Percentiles rank a stretch among this genome's conserved stretches.
phyloP scores from a whole-genome alignment of 2,797 vertebrate species.

The Melanitta fusca region DNA sequence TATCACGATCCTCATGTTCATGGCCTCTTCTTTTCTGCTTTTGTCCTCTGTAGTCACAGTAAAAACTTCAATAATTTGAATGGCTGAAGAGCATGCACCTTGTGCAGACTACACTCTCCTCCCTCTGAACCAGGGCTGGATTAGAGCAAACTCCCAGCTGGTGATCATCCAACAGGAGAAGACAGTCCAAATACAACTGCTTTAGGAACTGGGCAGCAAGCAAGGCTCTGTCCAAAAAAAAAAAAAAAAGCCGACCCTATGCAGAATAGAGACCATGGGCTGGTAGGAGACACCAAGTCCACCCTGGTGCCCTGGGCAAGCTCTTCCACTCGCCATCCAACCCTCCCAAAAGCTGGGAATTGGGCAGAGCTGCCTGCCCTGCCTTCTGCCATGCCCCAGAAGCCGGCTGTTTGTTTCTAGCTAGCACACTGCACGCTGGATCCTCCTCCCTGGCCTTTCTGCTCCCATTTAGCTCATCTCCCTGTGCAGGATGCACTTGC shows the following conservation, averaged over 20 bases:
- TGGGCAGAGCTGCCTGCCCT: neutral
- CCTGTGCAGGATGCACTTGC: neutral
- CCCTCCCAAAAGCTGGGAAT: neutral
- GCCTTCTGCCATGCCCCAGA: neutral
- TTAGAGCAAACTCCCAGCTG: neutral
- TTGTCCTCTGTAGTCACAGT: neutral
- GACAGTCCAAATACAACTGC: neutral
- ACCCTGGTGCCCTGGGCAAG: neutral
- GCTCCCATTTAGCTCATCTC: neutral
- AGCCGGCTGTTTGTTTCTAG: neutral
- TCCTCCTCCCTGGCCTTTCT: accelerated
- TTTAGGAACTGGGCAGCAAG: neutral
- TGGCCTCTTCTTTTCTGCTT: neutral
- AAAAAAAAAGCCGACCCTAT: neutral
- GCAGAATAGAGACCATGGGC: accelerated
- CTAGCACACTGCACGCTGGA: neutral
- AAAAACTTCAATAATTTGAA: neutral
- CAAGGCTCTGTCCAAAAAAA: neutral
- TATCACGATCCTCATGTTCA: neutral
- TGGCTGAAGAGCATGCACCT: neutral
- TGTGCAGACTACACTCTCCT: neutral
- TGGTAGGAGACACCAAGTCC: neutral
- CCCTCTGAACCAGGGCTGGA: neutral
- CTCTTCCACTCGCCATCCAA: neutral
- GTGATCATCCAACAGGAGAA: neutral